phyloP scores from a whole-genome alignment of 2,888 invertebrate species.

The Dynastes maya region DNA sequence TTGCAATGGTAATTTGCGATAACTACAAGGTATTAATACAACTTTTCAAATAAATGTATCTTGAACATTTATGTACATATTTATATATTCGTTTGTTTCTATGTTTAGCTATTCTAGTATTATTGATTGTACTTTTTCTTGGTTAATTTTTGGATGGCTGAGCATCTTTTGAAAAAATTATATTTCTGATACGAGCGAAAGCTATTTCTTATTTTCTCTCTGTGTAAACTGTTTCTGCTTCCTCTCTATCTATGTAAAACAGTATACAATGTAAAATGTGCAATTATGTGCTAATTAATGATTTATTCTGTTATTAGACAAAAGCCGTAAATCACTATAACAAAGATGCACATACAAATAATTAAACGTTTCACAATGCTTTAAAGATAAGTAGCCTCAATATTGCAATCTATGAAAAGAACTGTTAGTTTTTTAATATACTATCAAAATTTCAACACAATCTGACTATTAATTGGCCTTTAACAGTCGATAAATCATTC shows the following conservation, averaged over 20 bases:
- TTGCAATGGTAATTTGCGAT: too few relatives aligned
- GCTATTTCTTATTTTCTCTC: too few relatives aligned
- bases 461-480: conserved; percentile 45
- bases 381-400: conserved; percentile 8
- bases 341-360: conserved; percentile 1
- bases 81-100: too few relatives aligned
- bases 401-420: not conserved
- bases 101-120: too few relatives aligned
- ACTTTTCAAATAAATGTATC: too few relatives aligned
- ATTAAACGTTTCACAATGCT: conserved; percentile 11
- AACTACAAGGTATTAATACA: too few relatives aligned
- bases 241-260: not conserved
- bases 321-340: not conserved
- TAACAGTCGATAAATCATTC: conserved; percentile 47
- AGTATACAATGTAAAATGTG: not conserved
- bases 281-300: not conserved
- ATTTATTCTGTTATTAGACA: not conserved
- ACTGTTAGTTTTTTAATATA: conserved; percentile 1
- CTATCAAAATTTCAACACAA: conserved; percentile 33
- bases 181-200: too few relatives aligned
- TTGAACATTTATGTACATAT: too few relatives aligned
- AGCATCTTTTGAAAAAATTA: too few relatives aligned
- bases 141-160: too few relatives aligned
- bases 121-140: too few relatives aligned
- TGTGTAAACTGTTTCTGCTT: too few relatives aligned